These are phyloP conservation scores for Cygnus buccinator DNA, from an alignment of 2,113 vertebrate species.

Conservation along the genomic window DNA sequence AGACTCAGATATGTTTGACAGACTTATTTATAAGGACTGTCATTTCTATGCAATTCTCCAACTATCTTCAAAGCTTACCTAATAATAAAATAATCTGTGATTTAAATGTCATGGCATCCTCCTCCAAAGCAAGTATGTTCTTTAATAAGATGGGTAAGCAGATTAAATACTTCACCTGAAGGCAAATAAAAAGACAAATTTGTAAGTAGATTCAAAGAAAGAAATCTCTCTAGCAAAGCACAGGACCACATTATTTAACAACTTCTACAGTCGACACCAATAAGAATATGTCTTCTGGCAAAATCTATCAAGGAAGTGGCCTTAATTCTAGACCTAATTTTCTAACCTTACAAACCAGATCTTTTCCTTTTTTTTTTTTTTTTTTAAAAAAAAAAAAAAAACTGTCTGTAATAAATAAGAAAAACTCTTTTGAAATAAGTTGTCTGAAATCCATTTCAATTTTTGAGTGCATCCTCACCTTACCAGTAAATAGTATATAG, in stretches of 20 bases:
- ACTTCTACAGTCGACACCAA: not conserved
- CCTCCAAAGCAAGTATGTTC: not conserved
- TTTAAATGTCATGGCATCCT: not conserved
- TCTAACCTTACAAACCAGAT: not conserved
- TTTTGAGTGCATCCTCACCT: not conserved
- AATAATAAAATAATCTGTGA: constrained; percentile 14
- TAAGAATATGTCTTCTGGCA: not conserved
- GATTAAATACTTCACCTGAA: constrained; percentile 7
- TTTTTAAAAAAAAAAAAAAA: not conserved
- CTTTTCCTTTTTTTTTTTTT: not conserved
- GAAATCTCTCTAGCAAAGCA: not conserved
- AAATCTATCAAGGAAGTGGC: not conserved
- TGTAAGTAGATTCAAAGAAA: not conserved
- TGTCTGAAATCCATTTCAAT: not conserved
- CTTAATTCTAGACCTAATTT: not conserved
- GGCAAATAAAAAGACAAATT: not conserved
- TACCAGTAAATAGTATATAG: not conserved
- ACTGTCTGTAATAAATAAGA: not conserved
- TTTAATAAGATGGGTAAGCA: constrained; percentile 1
- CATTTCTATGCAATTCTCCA: not conserved
- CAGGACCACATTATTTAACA: not conserved
- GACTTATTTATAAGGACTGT: not conserved
- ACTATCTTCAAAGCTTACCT: not conserved
- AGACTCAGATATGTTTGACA: not conserved
- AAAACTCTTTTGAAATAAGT: not conserved